These are phyloP conservation scores for Rhea americana DNA, from an alignment of 2,113 vertebrate species.

Conservation along the genomic window DNA sequence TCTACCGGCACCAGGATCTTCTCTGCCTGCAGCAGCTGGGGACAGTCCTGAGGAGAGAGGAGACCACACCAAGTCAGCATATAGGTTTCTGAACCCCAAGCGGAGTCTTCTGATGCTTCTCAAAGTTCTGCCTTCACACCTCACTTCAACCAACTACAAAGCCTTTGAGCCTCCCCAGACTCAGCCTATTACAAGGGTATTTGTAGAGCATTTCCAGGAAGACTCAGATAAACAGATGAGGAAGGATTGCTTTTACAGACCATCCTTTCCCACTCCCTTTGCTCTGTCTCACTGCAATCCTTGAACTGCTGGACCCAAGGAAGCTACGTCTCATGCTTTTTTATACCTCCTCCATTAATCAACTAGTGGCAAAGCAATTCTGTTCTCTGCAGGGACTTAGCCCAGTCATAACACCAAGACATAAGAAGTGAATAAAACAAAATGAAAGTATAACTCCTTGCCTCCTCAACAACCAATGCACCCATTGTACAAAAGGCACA, in stretches of 20 bases:
- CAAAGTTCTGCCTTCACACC: not conserved
- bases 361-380: not conserved
- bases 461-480: not conserved
- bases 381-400: not conserved
- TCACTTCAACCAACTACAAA: not conserved
- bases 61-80: accelerated
- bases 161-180: not conserved
- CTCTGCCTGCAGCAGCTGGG: slow-evolving; percentile 90
- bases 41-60: slow-evolving; percentile 83
- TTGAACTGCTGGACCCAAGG: not conserved
- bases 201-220: not conserved
- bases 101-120: not conserved
- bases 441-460: not conserved
- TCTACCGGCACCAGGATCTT: slow-evolving; percentile 94
- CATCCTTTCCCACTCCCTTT: not conserved
- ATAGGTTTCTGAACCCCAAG: not conserved
- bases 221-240: slow-evolving; percentile 28
- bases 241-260: not conserved
- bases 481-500: not conserved
- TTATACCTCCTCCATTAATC: not conserved
- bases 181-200: not conserved
- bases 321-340: not conserved
- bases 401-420: not conserved
- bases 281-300: not conserved
- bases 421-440: not conserved